These are phyloP conservation scores for Ephydatia muelleri DNA, from an alignment of 37 sponge, comb jelly and placozoan species.

Conservation along the genomic window DNA sequence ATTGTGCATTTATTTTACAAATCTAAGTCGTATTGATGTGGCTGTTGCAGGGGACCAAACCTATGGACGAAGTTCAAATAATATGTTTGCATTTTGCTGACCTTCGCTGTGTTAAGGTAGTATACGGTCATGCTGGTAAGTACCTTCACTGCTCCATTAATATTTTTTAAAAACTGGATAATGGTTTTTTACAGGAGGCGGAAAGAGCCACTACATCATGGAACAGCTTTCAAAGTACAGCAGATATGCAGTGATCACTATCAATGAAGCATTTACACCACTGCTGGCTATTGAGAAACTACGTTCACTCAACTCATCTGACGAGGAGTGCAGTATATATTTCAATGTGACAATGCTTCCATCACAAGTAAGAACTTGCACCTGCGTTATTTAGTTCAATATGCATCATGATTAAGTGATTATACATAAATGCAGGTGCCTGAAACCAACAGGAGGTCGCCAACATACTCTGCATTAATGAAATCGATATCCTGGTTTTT, in stretches of 20 bases:
- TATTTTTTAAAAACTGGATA: too few species aligned
- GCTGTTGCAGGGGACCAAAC: background rate
- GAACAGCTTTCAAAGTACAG: conserved; percentile 9
- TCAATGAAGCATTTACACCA: conserved; percentile 53
- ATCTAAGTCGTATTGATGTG: background rate
- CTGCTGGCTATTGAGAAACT: conserved; percentile 23
- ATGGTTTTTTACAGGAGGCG: conserved; percentile 34
- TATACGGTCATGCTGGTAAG: conserved; percentile 79
- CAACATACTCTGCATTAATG: background rate
- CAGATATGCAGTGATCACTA: conserved; percentile 10
- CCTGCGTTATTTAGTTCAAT: too few species aligned
- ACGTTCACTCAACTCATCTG: background rate
- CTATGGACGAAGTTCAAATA: conserved; percentile 27
- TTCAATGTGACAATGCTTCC: conserved; percentile 55
- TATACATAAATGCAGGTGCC: background rate
- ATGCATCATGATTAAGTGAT: background rate
- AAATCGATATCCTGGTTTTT: conserved; percentile 31
- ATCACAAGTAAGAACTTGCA: conserved; percentile 68
- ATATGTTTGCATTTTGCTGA: conserved; percentile 7
- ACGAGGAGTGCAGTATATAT: conserved; percentile 26
- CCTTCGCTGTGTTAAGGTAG: conserved; percentile 53
- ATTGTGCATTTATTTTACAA: too few species aligned
- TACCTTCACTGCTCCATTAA: background rate
- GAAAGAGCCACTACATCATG: conserved; percentile 66
- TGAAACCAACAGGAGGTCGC: background rate